Base-by-base conservation (phyloP, 2,797 vertebrate genomes). In the Amazona finschi region DNA sequence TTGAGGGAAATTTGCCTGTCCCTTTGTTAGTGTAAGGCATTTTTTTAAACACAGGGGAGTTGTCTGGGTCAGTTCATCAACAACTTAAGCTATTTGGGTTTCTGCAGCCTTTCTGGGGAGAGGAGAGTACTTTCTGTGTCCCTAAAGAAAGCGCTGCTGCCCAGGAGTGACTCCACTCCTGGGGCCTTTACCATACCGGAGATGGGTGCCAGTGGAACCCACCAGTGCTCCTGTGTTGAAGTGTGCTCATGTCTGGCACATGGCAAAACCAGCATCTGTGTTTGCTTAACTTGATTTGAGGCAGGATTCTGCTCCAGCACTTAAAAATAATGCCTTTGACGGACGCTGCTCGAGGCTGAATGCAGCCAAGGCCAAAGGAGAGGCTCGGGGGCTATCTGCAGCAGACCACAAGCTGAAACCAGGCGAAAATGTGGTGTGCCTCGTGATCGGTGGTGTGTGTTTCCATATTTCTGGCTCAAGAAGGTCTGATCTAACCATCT, bases 381-480 rank as follows among this genome's bases (percentile, higher is more conserved):
- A 53, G 50, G 46, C 60, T 78, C 0, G 0, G 46, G 22, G 50
- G 9, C 33, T 46, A 0, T 49, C 17, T 6, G 15, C 38, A 69
- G 52, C 2, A 5, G 41, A 15, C 38, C 72, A 10, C 0, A 2
- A 60, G 31, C 44, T 85, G 72, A 77, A 82, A 41, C 39, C 39
- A 64, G 83, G 61, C 6, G 4, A 15, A 72, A 79, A 49, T 20
- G 30, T 18, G 14, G 9, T 0, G 0, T 75, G 50, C 31, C 44
- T 78, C 0, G 0, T 44, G 47, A 41, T 18, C 1, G 0, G 8
- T 3, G 1, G 1, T 12, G 16, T 15, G 31, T 60, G 28, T 4
- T 2, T n/a, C 21, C 4, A 0, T 49, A 46, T 47, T 78, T 57
- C 58, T 79, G 80, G 50, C 2, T 2, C 46, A 15, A 5, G 30